These are phyloP conservation scores for Glyphotaelius pellucidus DNA, from an alignment of 2,888 invertebrate species.

Conservation along the genomic window DNA sequence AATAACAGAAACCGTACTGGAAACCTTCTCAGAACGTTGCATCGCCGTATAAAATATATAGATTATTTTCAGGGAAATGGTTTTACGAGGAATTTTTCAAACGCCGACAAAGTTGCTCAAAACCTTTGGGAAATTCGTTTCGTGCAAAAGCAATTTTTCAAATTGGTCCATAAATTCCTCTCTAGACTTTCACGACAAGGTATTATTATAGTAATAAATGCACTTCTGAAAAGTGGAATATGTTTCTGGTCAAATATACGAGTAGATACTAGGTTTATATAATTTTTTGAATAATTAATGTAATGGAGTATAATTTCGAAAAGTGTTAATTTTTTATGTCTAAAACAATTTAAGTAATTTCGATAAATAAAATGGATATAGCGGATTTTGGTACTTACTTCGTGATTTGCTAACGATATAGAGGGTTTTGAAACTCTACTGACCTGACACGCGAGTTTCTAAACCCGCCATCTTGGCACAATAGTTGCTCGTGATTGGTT, in stretches of 20 bases:
- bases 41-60: background rate
- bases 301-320: too few species aligned
- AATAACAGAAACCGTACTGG: background rate
- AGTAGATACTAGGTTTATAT: background rate
- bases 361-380: too few species aligned
- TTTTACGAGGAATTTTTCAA: background rate
- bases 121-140: slow-evolving; percentile 12
- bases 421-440: too few species aligned
- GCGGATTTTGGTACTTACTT: too few species aligned
- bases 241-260: background rate
- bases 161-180: slow-evolving; percentile 23
- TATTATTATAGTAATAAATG: background rate
- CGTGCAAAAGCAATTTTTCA: slow-evolving; percentile 37
- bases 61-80: background rate
- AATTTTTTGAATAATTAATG: too few species aligned
- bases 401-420: too few species aligned
- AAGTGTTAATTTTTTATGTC: too few species aligned
- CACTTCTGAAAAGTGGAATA: background rate
- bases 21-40: background rate
- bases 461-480: too few species aligned
- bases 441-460: too few species aligned
- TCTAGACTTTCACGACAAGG: background rate
- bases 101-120: background rate
- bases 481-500: too few species aligned
- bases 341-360: too few species aligned